Evolutionary conservation across 2,113 vertebrate species (phyloP).

Genomic region (Balaenoptera acutorostrata): DNA sequence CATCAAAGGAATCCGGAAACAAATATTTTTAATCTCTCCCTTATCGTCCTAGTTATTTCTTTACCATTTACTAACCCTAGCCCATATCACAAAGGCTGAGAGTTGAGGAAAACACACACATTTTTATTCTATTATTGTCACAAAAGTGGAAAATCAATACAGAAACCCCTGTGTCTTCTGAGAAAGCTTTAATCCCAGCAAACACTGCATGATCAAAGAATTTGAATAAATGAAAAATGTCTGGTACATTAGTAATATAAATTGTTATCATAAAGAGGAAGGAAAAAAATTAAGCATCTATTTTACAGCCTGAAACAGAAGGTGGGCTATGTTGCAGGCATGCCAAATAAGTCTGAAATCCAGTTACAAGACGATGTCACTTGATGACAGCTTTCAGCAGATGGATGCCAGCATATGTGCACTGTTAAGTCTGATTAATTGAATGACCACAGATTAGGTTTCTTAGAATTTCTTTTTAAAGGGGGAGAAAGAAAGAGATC

Average conservation of each 20-base stretch:
- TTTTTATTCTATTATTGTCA: background rate
- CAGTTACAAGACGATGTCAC: constrained; percentile 67
- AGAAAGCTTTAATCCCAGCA: constrained; percentile 29
- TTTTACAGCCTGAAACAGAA: constrained; percentile 77
- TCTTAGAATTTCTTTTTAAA: constrained; percentile 52
- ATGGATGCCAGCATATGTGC: constrained; percentile 65
- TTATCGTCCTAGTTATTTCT: background rate
- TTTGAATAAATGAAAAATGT: constrained; percentile 54
- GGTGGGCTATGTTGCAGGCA: constrained; percentile 62
- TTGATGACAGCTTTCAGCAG: constrained; percentile 76
- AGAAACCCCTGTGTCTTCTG: background rate
- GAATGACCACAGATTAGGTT: constrained; percentile 67
- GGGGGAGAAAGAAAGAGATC: constrained; percentile 57
- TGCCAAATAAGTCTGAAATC: constrained; percentile 71
- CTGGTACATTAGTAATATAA: constrained; percentile 56
- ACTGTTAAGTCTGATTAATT: constrained; percentile 72
- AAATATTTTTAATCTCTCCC: background rate
- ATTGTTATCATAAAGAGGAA: constrained; percentile 59
- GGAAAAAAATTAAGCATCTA: constrained; percentile 60
- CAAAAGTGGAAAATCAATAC: background rate
- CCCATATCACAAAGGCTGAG: background rate
- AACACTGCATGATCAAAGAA: background rate
- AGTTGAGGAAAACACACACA: background rate
- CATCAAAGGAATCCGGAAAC: background rate
- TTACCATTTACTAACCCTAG: background rate